Evolutionary conservation across 2,888 invertebrate species (phyloP), one percentile per base, ranked within the genome.

Genomic region (Polietes domitor): DNA sequence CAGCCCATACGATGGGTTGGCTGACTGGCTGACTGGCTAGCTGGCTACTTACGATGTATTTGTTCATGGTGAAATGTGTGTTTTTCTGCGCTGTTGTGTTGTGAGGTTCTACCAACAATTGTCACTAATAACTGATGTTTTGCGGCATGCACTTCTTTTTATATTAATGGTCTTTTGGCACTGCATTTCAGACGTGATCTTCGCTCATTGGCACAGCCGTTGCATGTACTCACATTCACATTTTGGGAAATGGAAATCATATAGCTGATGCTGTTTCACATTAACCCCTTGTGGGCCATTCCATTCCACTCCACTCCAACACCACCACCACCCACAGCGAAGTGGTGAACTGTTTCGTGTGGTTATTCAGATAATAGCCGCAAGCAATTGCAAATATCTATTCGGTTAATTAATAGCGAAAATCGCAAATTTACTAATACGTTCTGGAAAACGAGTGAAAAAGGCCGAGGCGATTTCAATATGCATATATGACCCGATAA

Each of bases 41-140:
- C 28, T 32, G 43, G 55, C 12, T 85, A 88, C 88, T 88, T 86
- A 88, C 88, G 71, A 88, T 87, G 80, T 81, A 86, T 74, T 86
- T 86, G 79, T 85, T 87, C 88, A 88, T 88, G 85, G 53, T 88
- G 86, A 17, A 65, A n/a, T 50, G 10, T 26, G 85, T 82, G 80
- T 73, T 80, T 53, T 19, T 55, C 83, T 79, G 71, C 83, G 80
- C 76, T 77, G 77, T 50, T 76, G 61, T 78, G 55, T 41, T 80
- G 53, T 43, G 73, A 37, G 43, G 68, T 74, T 61, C 50, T 19
- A 61, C 15, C n/a, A 24, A 85, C 77, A 83, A 82, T 80, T 79
- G 75, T 70, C 74, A 83, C 85, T 81, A 86, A 85, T 87, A 85
- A 86, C 75, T 82, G 68, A 80, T 24, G 55, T 71, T 68, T 65